Evolutionary conservation across 2,888 invertebrate species (phyloP), one percentile per base, ranked within the genome.

Genomic region (Spilarctia lutea): DNA sequence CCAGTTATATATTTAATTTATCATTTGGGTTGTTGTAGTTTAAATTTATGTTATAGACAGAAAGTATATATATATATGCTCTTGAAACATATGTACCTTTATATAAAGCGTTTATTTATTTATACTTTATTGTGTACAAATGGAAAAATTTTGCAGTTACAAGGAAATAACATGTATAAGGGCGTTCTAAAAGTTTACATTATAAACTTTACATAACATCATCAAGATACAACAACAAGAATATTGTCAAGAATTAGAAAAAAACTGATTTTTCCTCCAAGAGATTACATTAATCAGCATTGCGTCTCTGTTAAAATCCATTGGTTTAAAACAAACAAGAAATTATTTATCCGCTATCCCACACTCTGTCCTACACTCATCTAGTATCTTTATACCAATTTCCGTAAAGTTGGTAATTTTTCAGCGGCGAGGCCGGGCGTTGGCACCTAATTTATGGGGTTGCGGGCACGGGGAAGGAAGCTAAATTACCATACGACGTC

Each of bases 401-500:
- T 90, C 88, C 89, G 88, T 82, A 83, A 88, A 89, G 89, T 91
- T 89, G 91, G 94, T 92, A 94, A 95, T 95, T 95, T 95, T 94
- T 95, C 95, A 94, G 91, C 84, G 77, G 84, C 86, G 84, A 87
- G 90, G 91, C 87, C 91, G 91, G 87, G 88, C 89, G 91, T 90
- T 91, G 91, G 93, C 92, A 90, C 90, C 89, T 92, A 91, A 95
- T 95, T 95, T 95, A 95, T 94, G 92, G 86, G 86, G 86, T 83
- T 83, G 83, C 90, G 88, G 90, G 89, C 88, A 90, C 83, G 78
- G 89, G 94, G 94, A 94, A 95, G 95, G 95, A 95, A 95, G 87
- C 89, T 81, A 85, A 91, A 95, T 95, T 95, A 94, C 92, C 95
- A 95, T 95, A 95, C 92, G 91, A 93, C 94, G 90, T 91, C 91